Evolutionary conservation across 2,888 invertebrate genomes (phyloP).

Genomic region (Eremobia ochroleuca): DNA sequence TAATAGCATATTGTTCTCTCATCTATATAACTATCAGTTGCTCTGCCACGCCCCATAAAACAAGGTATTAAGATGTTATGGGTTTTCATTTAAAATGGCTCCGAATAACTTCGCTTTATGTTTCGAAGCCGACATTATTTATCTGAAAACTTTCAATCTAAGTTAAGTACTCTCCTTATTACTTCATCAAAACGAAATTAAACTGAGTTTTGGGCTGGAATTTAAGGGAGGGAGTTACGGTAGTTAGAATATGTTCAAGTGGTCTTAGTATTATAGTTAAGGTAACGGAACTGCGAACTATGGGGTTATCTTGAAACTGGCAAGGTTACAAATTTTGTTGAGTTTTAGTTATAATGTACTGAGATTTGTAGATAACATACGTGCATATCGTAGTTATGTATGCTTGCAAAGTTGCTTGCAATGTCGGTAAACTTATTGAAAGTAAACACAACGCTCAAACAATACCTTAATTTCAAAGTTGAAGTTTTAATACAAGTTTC

Average conservation of each 20-base stretch:
- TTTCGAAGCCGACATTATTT: constrained; percentile 56
- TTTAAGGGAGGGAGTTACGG: constrained; percentile 15
- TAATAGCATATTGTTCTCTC: constrained; percentile 12
- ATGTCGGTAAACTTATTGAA: not conserved
- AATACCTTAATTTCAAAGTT: not conserved
- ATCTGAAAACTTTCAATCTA: constrained; percentile 65
- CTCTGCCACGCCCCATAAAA: constrained; percentile 40
- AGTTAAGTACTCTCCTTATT: constrained; percentile 56
- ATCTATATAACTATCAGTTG: constrained; percentile 18
- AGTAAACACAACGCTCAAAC: not conserved
- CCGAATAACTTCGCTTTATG: constrained; percentile 52
- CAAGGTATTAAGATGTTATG: constrained; percentile 53
- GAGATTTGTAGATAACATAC: too few relatives aligned
- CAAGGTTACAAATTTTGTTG: not conserved
- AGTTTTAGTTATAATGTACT: not conserved
- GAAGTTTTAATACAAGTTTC: not conserved
- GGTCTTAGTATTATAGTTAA: not conserved
- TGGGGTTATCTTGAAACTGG: too few relatives aligned
- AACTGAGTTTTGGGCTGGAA: constrained; percentile 29
- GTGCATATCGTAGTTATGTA: not conserved
- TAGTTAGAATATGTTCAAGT: constrained; percentile 20
- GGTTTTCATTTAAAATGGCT: constrained; percentile 45
- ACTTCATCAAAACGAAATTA: constrained; percentile 62
- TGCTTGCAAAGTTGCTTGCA: not conserved
- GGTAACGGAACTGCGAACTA: not conserved